Conservation (phyloP, 2,797 vertebrate genomes). For the Hylomyscus alleni region DNA sequence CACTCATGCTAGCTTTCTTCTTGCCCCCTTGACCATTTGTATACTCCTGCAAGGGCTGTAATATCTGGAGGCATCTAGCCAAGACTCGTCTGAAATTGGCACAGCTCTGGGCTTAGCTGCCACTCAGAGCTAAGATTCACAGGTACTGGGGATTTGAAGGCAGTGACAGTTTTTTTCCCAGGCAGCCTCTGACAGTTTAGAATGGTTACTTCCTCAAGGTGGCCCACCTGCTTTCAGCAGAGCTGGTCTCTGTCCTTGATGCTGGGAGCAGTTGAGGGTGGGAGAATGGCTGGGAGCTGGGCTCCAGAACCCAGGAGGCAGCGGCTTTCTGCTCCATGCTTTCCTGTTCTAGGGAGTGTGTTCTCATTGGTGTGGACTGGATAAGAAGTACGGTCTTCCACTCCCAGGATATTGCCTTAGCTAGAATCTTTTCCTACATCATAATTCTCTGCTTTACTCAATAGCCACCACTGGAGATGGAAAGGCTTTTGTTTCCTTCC, state of each 20-base stretch:
- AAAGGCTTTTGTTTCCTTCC: background rate
- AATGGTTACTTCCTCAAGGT: conserved; percentile 58
- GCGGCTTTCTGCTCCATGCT: background rate
- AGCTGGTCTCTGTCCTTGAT: background rate
- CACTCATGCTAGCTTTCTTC: fast-evolving
- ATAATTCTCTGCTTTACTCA: background rate
- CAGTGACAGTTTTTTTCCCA: conserved; percentile 10
- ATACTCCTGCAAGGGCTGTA: background rate
- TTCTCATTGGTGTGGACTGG: fast-evolving
- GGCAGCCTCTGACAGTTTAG: conserved; percentile 3
- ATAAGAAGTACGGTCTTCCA: background rate
- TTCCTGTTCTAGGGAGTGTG: background rate
- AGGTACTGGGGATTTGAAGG: background rate
- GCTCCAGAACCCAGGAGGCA: fast-evolving
- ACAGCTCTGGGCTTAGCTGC: conserved; percentile 49
- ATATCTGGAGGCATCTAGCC: conserved; percentile 37
- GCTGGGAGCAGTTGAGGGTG: background rate
- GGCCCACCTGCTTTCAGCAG: background rate
- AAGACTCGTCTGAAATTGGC: background rate
- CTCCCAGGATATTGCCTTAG: background rate
- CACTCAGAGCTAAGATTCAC: background rate
- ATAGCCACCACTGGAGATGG: background rate
- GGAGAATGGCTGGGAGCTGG: background rate
- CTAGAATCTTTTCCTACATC: background rate
- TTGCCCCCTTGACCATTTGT: background rate